Evolutionary conservation across 1,140 invertebrate species (phyloP), one percentile per base, ranked within the genome.

Genomic region (Phthorimaea operculella): DNA sequence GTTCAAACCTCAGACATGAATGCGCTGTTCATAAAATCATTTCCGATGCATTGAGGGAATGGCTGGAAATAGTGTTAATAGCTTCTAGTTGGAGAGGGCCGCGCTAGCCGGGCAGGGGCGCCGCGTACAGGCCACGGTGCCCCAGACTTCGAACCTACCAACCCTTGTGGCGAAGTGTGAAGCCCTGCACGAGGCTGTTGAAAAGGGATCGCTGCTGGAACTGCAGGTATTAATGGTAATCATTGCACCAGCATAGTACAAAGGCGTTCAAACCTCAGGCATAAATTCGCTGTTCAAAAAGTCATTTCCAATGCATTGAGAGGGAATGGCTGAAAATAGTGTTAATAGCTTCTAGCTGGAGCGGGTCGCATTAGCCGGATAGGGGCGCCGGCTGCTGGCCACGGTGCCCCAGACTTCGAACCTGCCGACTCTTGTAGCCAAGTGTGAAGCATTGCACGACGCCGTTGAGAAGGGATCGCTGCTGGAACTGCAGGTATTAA

Each of bases 21-120:
- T 28, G 21, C 21, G 21, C 21, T 28, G 21, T 28, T 28, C 6
- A 28, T 28, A 28, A 28, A n/a, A n/a, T n/a, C n/a, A n/a, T n/a
- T n/a, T n/a, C n/a, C n/a, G n/a, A n/a, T n/a, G n/a, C n/a, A n/a
- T n/a, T n/a, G n/a, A n/a, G n/a, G n/a, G n/a, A n/a, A n/a, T n/a
- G n/a, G n/a, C n/a, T n/a, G n/a, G n/a, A n/a, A n/a, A n/a, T n/a
- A n/a, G n/a, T n/a, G n/a, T n/a, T n/a, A n/a, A n/a, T n/a, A n/a
- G n/a, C n/a, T n/a, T n/a, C 42, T 93, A 91, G 68, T 81, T 96
- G 57, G 92, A 94, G 84, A 88, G 93, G 67, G 84, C 92, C 0
- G 90, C 95, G 1, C 76, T 94, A 9, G 92, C 93, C 59, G 94
- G 94, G 1, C 92, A 93, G 79, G 93, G 93, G 17, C 88, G 88